A percentile compares a stretch with the other conserved stretches of the same genome.
Evolutionary conservation across 1,140 invertebrate genomes (phyloP).

Genomic region (Drosophila guanche): DNA sequence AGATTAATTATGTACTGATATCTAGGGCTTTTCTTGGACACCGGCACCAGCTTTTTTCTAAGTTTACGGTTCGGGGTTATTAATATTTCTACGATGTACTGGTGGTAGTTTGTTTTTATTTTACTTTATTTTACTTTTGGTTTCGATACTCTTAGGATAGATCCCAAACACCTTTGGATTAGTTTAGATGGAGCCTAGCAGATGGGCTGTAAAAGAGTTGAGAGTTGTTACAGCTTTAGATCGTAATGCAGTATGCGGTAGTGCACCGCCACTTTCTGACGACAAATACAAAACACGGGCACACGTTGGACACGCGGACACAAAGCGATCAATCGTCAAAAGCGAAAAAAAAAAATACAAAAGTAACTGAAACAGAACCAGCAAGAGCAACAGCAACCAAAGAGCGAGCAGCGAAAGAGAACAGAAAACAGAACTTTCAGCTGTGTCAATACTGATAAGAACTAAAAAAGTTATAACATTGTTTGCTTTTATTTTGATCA

Average conservation of each 20-base stretch:
- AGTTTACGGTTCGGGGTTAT: slow-evolving; percentile 36
- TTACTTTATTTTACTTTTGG: slow-evolving; percentile 21
- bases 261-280: slow-evolving; percentile 15
- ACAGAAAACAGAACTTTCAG: slow-evolving; percentile 54
- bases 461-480: slow-evolving; percentile 9
- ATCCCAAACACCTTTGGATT: slow-evolving; percentile 67
- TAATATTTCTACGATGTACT: slow-evolving; percentile 5
- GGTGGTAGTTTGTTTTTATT: slow-evolving; percentile 5
- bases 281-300: neutral
- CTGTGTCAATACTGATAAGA: slow-evolving; percentile 65
- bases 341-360: slow-evolving; percentile 36
- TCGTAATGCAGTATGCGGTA: slow-evolving; percentile 22
- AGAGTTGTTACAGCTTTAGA: slow-evolving; percentile 43
- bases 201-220: slow-evolving; percentile 66
- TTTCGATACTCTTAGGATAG: slow-evolving; percentile 36
- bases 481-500: slow-evolving; percentile 39
- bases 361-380: slow-evolving; percentile 12
- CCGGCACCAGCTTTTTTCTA: slow-evolving; percentile 68
- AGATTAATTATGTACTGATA: slow-evolving; percentile 14
- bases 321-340: slow-evolving; percentile 29
- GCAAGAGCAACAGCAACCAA: slow-evolving; percentile 9
- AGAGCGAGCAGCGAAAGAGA: slow-evolving; percentile 13
- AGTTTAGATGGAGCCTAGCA: slow-evolving; percentile 44
- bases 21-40: slow-evolving; percentile 44
- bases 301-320: slow-evolving; percentile 54